Percentiles rank a stretch among this genome's conserved stretches.
Evolutionary conservation across 2,797 vertebrate species (phyloP).

Genomic region (Heliangelus exortis): DNA sequence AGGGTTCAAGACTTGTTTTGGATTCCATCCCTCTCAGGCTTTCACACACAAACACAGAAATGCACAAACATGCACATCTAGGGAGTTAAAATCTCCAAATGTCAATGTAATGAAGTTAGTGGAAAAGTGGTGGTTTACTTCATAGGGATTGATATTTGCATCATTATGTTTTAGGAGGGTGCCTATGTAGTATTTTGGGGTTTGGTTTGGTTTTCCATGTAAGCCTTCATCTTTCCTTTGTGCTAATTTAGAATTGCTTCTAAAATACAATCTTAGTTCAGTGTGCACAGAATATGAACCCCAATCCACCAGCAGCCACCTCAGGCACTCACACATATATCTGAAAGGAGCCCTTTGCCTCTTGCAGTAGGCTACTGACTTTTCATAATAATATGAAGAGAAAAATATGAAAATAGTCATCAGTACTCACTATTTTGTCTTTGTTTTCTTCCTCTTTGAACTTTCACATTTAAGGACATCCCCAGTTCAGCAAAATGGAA

Average conservation of each 20-base stretch:
- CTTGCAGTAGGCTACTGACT: background rate
- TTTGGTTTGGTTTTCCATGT: background rate
- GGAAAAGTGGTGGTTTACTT: background rate
- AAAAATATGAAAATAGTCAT: background rate
- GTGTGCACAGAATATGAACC: background rate
- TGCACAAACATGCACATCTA: too few species aligned
- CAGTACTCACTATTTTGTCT: background rate
- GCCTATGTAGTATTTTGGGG: rapidly evolving
- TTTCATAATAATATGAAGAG: background rate
- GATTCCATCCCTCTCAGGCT: background rate
- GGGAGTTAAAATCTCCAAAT: background rate
- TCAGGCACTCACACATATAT: rapidly evolving
- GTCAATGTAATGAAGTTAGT: background rate
- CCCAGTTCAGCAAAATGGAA: background rate
- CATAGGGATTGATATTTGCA: background rate
- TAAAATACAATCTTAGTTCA: background rate
- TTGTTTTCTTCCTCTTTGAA: background rate
- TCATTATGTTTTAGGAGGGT: background rate
- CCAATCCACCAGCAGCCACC: background rate
- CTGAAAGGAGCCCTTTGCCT: background rate
- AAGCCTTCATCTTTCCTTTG: background rate
- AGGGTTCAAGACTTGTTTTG: background rate
- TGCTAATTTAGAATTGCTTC: background rate
- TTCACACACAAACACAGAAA: too few species aligned
- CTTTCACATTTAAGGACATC: background rate